Evolutionary conservation across 2,888 invertebrate species (phyloP).

Genomic region (Andrena bicolor): DNA sequence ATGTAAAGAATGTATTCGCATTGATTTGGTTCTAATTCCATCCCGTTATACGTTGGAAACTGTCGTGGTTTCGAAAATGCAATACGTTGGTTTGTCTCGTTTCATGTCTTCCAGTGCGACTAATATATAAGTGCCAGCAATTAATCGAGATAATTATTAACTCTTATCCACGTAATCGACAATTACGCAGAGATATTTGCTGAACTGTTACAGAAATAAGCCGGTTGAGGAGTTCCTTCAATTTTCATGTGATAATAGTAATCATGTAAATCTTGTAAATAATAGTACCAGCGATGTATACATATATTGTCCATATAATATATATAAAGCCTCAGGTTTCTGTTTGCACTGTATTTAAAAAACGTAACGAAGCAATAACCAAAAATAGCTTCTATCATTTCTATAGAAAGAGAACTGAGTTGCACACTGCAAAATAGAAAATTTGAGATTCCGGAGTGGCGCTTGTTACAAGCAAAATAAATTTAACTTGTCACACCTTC

Average conservation of each 20-base stretch:
- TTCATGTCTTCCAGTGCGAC: constrained; percentile 9
- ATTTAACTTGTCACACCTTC: constrained; percentile 18
- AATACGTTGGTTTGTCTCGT: constrained; percentile 8
- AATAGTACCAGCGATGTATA: no score
- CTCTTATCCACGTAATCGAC: background rate
- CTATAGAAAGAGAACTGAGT: background rate
- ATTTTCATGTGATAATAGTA: background rate
- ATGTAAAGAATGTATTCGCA: constrained; percentile 47
- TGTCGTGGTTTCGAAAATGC: constrained; percentile 11
- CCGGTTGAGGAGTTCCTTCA: background rate
- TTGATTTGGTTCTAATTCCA: constrained; percentile 69
- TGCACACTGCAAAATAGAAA: background rate
- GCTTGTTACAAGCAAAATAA: background rate
- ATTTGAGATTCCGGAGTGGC: background rate
- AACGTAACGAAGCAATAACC: background rate
- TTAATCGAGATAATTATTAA: background rate
- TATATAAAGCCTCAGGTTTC: background rate
- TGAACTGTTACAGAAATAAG: background rate
- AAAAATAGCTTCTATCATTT: background rate
- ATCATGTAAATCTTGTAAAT: no score
- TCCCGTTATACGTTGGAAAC: constrained; percentile 51
- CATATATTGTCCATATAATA: background rate
- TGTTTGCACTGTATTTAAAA: background rate
- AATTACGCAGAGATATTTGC: background rate
- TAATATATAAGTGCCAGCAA: background rate